Percentiles rank a stretch among this genome's conserved stretches.
Evolutionary conservation across 2,797 vertebrate species (phyloP).

Genomic region (Chaetodon trifasciatus): DNA sequence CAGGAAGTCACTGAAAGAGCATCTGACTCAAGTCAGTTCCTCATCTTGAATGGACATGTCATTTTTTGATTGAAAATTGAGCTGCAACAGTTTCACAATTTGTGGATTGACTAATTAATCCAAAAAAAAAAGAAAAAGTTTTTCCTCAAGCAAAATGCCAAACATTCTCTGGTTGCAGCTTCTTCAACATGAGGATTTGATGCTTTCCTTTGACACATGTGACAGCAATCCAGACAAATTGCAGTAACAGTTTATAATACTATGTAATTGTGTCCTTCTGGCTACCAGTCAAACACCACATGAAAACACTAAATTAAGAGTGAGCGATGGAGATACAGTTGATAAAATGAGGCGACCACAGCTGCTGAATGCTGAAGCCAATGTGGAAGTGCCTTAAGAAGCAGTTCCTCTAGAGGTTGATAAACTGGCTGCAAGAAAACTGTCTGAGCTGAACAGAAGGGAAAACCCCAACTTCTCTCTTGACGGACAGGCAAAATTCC

Average conservation of each 20-base stretch:
- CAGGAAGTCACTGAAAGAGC: not conserved
- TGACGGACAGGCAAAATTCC: not conserved
- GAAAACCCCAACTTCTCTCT: slow-evolving; percentile 48
- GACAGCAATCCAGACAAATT: not conserved
- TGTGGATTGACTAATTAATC: not conserved
- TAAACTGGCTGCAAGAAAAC: slow-evolving; percentile 10
- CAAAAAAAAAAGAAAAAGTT: not conserved
- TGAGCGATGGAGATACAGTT: not conserved
- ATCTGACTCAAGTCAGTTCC: not conserved
- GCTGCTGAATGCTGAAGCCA: not conserved
- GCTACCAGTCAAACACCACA: not conserved
- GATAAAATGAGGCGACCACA: not conserved
- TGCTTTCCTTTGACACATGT: not conserved
- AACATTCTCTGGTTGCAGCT: not conserved
- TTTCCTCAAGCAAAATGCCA: not conserved
- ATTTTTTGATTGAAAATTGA: not conserved
- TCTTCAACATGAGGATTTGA: not conserved
- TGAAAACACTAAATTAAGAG: slow-evolving; percentile 14
- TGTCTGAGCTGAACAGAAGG: slow-evolving; percentile 16
- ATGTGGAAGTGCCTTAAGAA: slow-evolving; percentile 43
- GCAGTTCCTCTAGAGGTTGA: slow-evolving; percentile 43
- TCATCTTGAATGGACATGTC: not conserved
- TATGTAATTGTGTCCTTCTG: not conserved
- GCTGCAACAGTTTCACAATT: not conserved
- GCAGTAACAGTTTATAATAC: not conserved